Percentiles rank a stretch among this genome's conserved stretches.
These are phyloP conservation scores for Geophilus truncorum DNA, from an alignment of 2,888 invertebrate species.

Conservation along the genomic window DNA sequence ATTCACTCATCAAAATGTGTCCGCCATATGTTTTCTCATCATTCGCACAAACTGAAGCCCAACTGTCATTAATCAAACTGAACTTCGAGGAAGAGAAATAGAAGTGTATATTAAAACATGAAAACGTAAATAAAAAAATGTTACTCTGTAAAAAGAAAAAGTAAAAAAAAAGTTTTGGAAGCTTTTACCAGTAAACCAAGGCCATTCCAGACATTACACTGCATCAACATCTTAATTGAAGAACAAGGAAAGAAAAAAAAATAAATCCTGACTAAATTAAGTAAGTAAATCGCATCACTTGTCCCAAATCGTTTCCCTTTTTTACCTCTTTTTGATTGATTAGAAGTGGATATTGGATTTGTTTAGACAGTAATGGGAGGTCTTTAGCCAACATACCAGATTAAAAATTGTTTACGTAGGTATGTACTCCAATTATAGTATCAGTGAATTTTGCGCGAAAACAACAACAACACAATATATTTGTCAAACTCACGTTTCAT, in stretches of 20 bases:
- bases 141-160: neutral
- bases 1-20: too few relatives aligned
- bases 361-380: neutral
- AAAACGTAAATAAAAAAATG: neutral
- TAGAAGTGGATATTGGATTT: too few relatives aligned
- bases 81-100: neutral
- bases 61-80: neutral
- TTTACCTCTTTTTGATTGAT: too few relatives aligned
- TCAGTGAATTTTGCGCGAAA: too few relatives aligned
- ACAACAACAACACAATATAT: too few relatives aligned
- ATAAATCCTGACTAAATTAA: neutral
- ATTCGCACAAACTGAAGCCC: neutral
- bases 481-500: too few relatives aligned
- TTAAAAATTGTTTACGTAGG: neutral
- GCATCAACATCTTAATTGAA: neutral
- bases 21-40: too few relatives aligned
- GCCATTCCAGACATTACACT: constrained; percentile 10
- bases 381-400: neutral
- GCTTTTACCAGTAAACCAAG: neutral
- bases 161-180: neutral
- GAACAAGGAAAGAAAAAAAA: neutral
- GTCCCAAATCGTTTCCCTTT: neutral
- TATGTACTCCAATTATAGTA: too few relatives aligned
- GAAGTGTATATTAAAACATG: neutral
- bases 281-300: neutral